Evolutionary conservation across 2,113 vertebrate species (phyloP).

Genomic region (Hemicordylus capensis): DNA sequence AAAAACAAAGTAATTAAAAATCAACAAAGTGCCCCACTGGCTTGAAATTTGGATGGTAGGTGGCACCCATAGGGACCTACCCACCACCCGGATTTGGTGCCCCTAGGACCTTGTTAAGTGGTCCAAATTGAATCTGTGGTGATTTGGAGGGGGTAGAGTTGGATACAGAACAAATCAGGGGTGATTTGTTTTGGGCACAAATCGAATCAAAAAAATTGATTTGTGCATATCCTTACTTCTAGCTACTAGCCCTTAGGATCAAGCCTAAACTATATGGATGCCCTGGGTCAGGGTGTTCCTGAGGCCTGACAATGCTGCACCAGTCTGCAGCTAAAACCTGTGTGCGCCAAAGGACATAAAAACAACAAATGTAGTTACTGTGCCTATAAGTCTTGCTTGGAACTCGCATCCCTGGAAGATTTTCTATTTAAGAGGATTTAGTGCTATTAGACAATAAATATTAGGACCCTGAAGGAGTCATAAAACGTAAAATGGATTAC

Average conservation of each 20-base stretch:
- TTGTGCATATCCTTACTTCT: no score
- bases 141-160: no score
- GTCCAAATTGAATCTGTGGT: no score
- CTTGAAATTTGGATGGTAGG: no score
- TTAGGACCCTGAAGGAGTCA: constrained; percentile 51
- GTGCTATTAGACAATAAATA: constrained; percentile 62
- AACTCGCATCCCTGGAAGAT: constrained; percentile 45
- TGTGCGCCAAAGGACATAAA: constrained; percentile 4
- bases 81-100: no score
- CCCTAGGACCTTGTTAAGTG: no score
- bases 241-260: background rate
- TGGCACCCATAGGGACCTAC: no score
- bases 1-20: no score
- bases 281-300: background rate
- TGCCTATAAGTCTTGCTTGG: constrained; percentile 23
- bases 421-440: constrained; percentile 69
- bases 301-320: background rate
- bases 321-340: background rate
- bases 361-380: constrained; percentile 15
- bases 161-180: no score
- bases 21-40: no score
- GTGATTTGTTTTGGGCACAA: no score
- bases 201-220: no score
- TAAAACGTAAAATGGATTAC: constrained; percentile 56
- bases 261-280: background rate